Conservation (phyloP, 2,797 vertebrate species). For the Eutrigla gurnardus region DNA sequence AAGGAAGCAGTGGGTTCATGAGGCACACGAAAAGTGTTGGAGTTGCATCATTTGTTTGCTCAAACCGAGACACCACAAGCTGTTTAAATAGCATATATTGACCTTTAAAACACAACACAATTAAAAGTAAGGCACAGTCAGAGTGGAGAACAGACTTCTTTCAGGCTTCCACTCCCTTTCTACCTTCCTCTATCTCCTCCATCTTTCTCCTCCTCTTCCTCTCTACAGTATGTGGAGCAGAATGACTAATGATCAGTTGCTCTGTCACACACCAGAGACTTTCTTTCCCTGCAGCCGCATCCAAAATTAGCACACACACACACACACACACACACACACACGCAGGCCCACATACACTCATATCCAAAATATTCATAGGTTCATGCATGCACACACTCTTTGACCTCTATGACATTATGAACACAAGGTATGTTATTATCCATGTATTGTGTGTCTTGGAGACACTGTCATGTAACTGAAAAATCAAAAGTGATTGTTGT, state of each 20-base stretch:
- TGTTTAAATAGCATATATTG: neutral
- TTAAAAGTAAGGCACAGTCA: neutral
- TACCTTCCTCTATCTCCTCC: constrained; percentile 24
- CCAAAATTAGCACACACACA: constrained; percentile 78
- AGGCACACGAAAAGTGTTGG: neutral
- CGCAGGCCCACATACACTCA: constrained; percentile 10
- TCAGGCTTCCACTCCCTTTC: constrained; percentile 3
- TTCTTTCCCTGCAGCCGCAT: constrained; percentile 75
- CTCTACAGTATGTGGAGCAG: constrained; percentile 74
- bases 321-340: constrained; percentile 19
- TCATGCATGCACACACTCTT: neutral
- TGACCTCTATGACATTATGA: constrained; percentile 21
- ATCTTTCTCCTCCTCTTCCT: constrained; percentile 20
- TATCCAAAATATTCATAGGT: neutral
- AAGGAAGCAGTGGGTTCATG: constrained; percentile 11
- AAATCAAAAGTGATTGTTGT: neutral
- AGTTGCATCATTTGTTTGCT: constrained; percentile 11
- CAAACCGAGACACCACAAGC: neutral
- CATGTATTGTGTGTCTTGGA: neutral
- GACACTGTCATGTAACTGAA: neutral
- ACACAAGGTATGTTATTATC: neutral
- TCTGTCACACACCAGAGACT: constrained; percentile 77
- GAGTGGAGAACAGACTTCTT: constrained; percentile 15
- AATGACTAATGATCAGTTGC: constrained; percentile 82
- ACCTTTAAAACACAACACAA: constrained; percentile 13